phyloP scores from a whole-genome alignment of 2,113 vertebrate genomes.

The Cyanoderma ruficeps region DNA sequence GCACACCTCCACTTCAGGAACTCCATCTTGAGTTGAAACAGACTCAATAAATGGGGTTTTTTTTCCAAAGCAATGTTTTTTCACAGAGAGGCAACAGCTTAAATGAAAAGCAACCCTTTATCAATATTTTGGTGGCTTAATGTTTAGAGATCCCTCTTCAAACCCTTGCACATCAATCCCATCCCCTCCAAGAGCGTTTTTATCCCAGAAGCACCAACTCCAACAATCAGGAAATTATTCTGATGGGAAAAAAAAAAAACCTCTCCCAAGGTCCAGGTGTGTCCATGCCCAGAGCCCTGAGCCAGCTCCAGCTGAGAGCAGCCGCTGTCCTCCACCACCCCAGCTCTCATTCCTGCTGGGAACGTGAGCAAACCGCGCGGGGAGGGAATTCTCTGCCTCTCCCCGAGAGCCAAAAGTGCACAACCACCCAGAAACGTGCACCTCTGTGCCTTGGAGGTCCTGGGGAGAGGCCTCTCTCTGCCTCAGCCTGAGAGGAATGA shows the following conservation, averaged over 20 bases:
- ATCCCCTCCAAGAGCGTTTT: accelerated
- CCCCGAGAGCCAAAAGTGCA: not conserved
- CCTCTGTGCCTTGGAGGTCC: not conserved
- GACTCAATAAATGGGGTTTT: not conserved
- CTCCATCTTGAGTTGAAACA: not conserved
- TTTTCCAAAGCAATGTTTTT: not conserved
- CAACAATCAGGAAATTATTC: not conserved
- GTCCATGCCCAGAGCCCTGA: not conserved
- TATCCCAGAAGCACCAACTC: accelerated
- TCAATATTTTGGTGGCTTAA: accelerated
- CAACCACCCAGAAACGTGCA: not conserved
- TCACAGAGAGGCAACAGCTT: not conserved
- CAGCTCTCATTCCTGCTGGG: not conserved
- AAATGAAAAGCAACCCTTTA: accelerated
- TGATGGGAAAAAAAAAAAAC: too few species aligned
- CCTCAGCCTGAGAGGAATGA: not conserved
- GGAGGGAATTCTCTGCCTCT: not conserved
- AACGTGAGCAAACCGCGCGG: not conserved
- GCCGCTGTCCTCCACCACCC: not conserved
- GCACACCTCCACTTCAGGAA: not conserved
- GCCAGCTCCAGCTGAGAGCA: not conserved
- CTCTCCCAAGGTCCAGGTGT: not conserved
- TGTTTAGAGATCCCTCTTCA: not conserved
- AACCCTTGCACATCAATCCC: not conserved
- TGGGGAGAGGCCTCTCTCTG: not conserved